Evolutionary conservation across 2,888 invertebrate genomes (phyloP), one percentile per base, ranked within the genome.

Genomic region (Panopea generosa): DNA sequence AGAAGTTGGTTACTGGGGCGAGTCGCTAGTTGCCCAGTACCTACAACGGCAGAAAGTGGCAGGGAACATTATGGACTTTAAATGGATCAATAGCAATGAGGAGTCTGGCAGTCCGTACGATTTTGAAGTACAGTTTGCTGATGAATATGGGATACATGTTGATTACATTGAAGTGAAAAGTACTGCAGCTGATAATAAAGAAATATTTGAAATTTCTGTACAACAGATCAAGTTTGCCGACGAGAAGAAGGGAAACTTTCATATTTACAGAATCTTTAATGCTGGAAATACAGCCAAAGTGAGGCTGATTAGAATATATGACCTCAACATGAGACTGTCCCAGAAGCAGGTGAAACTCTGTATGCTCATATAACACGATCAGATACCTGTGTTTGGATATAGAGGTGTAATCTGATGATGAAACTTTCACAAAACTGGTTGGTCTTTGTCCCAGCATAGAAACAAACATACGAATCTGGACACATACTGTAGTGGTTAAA

Each of bases 261-360:
- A 91, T 62, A 83, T 92, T 14, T 92, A 90, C 70, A 77, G 92
- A 16, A 86, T 92, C 24, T 92, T 88, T 62, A 90, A 88, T 76
- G 91, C 90, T 0, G 90, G 91, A 2, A 73, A 87, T 40, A 70
- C 76, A 2, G 79, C 83, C 4, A 76, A 77, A 24, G 87, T 90
- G 0, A 65, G 84, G 40, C 82, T 92, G 7, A 85, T 88, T 0
- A 77, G 88, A 6, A 86, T 92, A 43, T 83, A 86, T 55, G 90
- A 91, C 63, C 82, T 92, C 3, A 75, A 87, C 6, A 68, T 83
- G 49, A 84, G 86, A 33, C 76, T 91, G 68, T 79, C 86, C n/a
- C 74, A 76, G 52, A 86, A 90, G 52, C 84, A 86, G 29, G 85
- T 91, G 27, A 79, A 82, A 11, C 73, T 91, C 40, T 89, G 86